Evolutionary conservation across 2,113 vertebrate genomes (phyloP), one percentile per base, ranked within the genome.

Genomic region (Calyptommatus sinebrachiatus): DNA sequence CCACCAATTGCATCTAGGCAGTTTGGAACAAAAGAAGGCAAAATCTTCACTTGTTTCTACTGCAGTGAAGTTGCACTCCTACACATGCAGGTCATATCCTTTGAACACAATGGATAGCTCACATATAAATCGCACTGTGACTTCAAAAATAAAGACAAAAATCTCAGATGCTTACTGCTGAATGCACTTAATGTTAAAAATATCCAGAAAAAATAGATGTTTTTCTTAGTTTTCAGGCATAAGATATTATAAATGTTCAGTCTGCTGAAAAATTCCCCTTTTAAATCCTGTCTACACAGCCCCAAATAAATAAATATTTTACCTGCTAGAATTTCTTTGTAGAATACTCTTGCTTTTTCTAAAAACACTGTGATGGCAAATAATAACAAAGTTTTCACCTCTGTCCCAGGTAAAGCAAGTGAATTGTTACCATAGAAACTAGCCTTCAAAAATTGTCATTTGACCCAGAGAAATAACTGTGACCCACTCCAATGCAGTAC

Each of bases 351-450:
- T 3, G 8, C 81, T 65, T 74, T 79, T 65, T 74, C 31, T 68
- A 26, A 4, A 31, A 20, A 14, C 71, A 50, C 53, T 71, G 61
- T 0, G 1, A 63, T 22, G 41, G 77, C 61, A 86, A 90, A 87
- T 83, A 80, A 86, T 63, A 66, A 75, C 65, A 46, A 67, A 73
- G 0, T 63, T 82, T 83, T 65, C 69, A 84, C 74, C 10, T 76
- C 80, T 80, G 67, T 82, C 81, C 84, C 31, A 1, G 75, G 53
- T 70, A 62, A 35, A 71, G 87, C 0, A 29, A 78, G 79, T 86
- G 83, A 83, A 82, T 22, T 85, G 76, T 92, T 88, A 86, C 83
- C 84, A 88, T 89, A 87, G 92, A 88, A 81, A 93, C 82, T 5
- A 68, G 76, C 57, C 31, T 1, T 28, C 26, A 80, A 84, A 82